Evolutionary conservation across 1,140 invertebrate species (phyloP).

Genomic region (Drosophila pruinosa): DNA sequence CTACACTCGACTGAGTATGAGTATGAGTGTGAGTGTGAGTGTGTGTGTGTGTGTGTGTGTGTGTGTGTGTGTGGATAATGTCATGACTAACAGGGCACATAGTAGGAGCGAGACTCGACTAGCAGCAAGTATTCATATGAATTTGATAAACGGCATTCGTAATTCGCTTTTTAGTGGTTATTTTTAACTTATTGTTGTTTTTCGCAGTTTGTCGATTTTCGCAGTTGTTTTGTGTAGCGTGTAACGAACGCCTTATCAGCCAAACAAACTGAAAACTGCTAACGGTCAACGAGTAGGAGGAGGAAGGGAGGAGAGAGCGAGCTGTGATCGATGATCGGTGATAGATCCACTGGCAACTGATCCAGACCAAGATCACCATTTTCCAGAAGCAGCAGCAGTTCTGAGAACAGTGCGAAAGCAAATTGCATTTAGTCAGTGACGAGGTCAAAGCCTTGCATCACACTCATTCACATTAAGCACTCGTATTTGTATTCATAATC

Average conservation of each 20-base stretch:
- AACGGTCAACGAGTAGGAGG: no score
- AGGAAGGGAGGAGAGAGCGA: neutral
- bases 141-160: slow-evolving; percentile 35
- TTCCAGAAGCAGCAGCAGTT: neutral
- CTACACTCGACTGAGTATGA: neutral
- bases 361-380: neutral
- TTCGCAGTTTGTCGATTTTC: slow-evolving; percentile 26
- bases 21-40: neutral
- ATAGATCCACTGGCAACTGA: neutral
- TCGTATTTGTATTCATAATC: slow-evolving; percentile 38
- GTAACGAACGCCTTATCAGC: slow-evolving; percentile 44
- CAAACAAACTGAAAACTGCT: slow-evolving; percentile 25
- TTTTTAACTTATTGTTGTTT: slow-evolving; percentile 37
- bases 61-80: neutral
- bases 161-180: slow-evolving; percentile 6
- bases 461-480: slow-evolving; percentile 27
- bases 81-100: no score
- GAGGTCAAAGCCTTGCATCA: slow-evolving; percentile 38
- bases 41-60: neutral
- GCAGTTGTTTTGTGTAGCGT: slow-evolving; percentile 36
- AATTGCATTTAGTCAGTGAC: slow-evolving; percentile 27
- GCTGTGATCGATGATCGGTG: neutral
- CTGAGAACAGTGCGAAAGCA: neutral
- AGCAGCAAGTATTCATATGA: slow-evolving; percentile 9
- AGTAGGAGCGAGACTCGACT: neutral